These are phyloP conservation scores for Aphelenchoides fujianensis DNA, from an alignment of 1,140 invertebrate genomes.

Conservation along the genomic window DNA sequence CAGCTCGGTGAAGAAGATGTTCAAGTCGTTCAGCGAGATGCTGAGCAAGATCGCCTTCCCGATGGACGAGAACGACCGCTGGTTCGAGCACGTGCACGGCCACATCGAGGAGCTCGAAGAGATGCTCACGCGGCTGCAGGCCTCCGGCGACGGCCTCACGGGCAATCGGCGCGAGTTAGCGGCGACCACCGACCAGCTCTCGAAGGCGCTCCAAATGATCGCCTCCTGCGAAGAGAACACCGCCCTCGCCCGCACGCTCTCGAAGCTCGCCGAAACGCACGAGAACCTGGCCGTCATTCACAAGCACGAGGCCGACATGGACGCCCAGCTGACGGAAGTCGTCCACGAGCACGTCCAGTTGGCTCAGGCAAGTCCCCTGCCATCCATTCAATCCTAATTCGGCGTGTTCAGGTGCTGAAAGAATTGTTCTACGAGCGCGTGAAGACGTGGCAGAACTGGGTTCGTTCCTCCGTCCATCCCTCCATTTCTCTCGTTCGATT, in stretches of 20 bases:
- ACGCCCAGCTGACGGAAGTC: conserved; percentile 88
- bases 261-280: conserved; percentile 86
- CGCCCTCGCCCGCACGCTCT: conserved; percentile 77
- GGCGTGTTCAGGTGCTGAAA: neutral
- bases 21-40: conserved; percentile 93
- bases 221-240: conserved; percentile 92
- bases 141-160: conserved; percentile 82
- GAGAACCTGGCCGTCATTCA: conserved; percentile 84
- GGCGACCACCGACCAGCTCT: conserved; percentile 74
- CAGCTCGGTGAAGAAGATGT: conserved; percentile 83
- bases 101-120: conserved; percentile 87
- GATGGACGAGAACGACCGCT: conserved; percentile 98
- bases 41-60: conserved; percentile 80
- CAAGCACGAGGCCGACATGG: conserved; percentile 86
- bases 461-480: no score
- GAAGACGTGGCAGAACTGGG: conserved; percentile 94
- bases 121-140: conserved; percentile 81
- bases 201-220: conserved; percentile 83
- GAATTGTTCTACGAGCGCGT: conserved; percentile 91
- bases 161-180: conserved; percentile 82
- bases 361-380: conserved; percentile 31
- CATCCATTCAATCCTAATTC: neutral
- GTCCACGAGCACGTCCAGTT: conserved; percentile 87
- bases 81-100: conserved; percentile 93
- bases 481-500: no score